Evolutionary conservation across 2,888 invertebrate species (phyloP).

Genomic region (Corythucha ciliata): DNA sequence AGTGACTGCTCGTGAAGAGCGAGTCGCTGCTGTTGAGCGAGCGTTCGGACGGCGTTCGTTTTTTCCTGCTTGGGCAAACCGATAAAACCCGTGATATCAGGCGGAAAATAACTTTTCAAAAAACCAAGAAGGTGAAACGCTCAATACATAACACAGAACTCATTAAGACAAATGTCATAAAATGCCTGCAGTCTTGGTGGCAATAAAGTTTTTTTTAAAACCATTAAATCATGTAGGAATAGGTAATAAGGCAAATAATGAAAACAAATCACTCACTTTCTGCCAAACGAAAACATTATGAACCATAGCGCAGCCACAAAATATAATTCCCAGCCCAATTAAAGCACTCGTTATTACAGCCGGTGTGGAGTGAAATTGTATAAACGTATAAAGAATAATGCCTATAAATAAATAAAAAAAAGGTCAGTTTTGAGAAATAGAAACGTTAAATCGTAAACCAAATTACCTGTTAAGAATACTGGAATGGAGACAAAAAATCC

Average conservation of each 20-base stretch:
- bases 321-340: constrained; percentile 82
- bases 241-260: no score
- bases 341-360: constrained; percentile 84
- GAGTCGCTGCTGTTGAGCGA: constrained; percentile 43
- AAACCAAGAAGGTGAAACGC: no score
- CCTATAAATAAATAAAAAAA: constrained; percentile 49
- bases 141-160: no score
- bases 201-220: no score
- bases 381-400: constrained; percentile 83
- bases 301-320: constrained; percentile 87
- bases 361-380: constrained; percentile 84
- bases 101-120: no score
- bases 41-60: constrained; percentile 67
- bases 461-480: constrained; percentile 78
- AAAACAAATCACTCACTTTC: no score
- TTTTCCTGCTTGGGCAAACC: constrained; percentile 57
- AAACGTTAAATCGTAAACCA: constrained; percentile 9
- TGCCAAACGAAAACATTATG: constrained; percentile 94
- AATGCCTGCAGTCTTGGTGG: no score
- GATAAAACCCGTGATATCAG: no score
- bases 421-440: constrained; percentile 24
- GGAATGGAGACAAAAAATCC: constrained; percentile 93
- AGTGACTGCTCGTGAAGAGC: constrained; percentile 29
- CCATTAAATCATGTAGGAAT: no score
- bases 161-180: no score